Base-by-base conservation (phyloP, 2,113 vertebrate species). In the Callopanchax toddi region DNA sequence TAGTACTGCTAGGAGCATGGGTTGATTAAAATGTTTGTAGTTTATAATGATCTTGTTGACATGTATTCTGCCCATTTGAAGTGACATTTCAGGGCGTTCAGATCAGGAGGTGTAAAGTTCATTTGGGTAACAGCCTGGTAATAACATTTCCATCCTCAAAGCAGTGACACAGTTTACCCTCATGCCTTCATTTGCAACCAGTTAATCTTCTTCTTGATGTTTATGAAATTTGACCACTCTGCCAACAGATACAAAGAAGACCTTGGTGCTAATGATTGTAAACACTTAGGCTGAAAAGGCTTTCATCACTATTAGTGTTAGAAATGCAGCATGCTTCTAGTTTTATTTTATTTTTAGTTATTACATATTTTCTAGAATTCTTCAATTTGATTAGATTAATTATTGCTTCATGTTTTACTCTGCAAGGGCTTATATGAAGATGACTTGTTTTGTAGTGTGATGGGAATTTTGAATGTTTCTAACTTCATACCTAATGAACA, bases 371-470 rank as follows among this genome's bases (percentile, higher is more conserved):
- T 68, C 4, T 61, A 21, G 49, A 29, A 20, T n/a, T 48, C 48
- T 25, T 29, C 23, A 53, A 7, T 55, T 64, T 29, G 36, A 25
- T 37, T 25, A 45, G 34, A 9, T 29, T 50, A 62, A 34, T 32
- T 67, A 55, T 15, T 48, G n/a, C 20, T 9, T 60, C 71, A 29
- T 50, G 37, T 70, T 66, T 61, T 20, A 55, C 40, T 76, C 46
- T 61, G 63, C 50, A 72, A 54, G 43, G 77, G 56, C 73, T 60
- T 72, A 39, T 54, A 44, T 60, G 42, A 78, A 60, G 21, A 15
- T 5, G 46, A 20, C n/a, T n/a, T n/a, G n/a, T n/a, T n/a, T n/a
- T n/a, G n/a, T n/a, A n/a, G n/a, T n/a, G n/a, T n/a, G n/a, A n/a
- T n/a, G n/a, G n/a, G n/a, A n/a, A n/a, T n/a, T n/a, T n/a, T n/a